Percentiles rank a stretch among this genome's conserved stretches.
phyloP scores from a whole-genome alignment of 2,888 invertebrate genomes.

The Leptinotarsa haldemani region DNA sequence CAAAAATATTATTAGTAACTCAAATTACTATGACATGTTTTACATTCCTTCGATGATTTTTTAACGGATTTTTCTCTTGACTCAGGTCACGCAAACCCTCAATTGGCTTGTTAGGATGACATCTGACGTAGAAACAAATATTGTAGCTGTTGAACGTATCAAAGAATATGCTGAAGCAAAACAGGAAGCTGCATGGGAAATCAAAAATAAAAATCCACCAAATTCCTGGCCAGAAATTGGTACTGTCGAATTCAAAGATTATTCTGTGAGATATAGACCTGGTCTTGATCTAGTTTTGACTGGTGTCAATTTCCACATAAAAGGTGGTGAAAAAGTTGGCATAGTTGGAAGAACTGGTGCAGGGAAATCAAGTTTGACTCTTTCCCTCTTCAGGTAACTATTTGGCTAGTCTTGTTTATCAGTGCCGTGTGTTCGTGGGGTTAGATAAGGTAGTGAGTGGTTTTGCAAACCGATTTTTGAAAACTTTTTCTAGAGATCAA shows the following conservation, averaged over 20 bases:
- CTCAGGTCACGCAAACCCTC: conserved; percentile 66
- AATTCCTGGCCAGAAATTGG: conserved; percentile 87
- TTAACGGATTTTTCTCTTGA: no score
- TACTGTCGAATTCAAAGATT: conserved; percentile 76
- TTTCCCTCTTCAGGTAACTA: conserved; percentile 80
- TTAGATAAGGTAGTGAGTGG: no score
- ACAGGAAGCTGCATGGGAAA: conserved; percentile 85
- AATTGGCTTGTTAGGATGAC: conserved; percentile 98
- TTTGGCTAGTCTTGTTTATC: not conserved
- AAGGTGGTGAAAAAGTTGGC: no score
- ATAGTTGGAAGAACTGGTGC: conserved; percentile 74
- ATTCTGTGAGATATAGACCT: no score
- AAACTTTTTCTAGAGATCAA: no score
- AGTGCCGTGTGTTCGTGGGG: no score
- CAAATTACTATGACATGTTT: no score
- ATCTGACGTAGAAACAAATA: conserved; percentile 96
- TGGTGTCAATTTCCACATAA: no score
- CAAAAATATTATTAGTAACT: no score
- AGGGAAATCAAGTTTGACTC: conserved; percentile 90
- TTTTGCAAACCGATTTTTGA: no score
- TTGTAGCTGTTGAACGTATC: conserved; percentile 96
- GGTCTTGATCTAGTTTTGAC: no score
- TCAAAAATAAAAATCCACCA: conserved; percentile 71
- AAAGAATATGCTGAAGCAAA: conserved; percentile 93
- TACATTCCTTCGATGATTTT: no score